Evolutionary conservation across 1,140 invertebrate genomes (phyloP), one percentile per base, ranked within the genome.

Genomic region (Drosophila ficusphila): DNA sequence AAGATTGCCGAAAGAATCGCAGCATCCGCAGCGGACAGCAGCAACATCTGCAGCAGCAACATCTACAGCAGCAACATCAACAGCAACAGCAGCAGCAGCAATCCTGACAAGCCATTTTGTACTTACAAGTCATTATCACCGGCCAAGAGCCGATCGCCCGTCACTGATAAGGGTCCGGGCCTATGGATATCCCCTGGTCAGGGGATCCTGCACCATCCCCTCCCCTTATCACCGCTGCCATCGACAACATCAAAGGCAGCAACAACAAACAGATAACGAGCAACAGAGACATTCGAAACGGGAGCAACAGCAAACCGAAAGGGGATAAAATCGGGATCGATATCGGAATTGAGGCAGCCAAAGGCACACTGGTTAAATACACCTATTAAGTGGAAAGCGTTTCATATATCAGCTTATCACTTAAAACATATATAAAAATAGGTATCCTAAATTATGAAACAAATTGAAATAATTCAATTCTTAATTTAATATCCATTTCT

Each of bases 41-140:
- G 46, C 44, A 48, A 12, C 52, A 48, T 2, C 39, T 38, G 12
- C 39, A 53, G 29, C 36, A 38, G 8, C 47, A 33, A 9, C 72
- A 60, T 9, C 42, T 36, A 12, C 74, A 68, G 38, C 67, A 68
- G 36, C 68, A 60, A 34, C 68, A 69, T 33, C 41, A 54, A 48
- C 74, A 53, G n/a, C 49, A 27, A 36, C 56, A 53, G 38, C 74
- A 53, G n/a, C 49, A 27, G 39, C 56, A 53, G 38, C 69, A 56
- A 58, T 57, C 69, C 85, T 90, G 86, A 90, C 86, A 90, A 90
- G 64, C 77, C 81, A 90, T 90, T 90, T 90, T 90, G 86, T 90
- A 86, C 74, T 82, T 90, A 90, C 86, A 90, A 88, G 86, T 81
- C 86, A 90, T 90, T 90, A 90, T 90, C 86, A 90, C 86, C 86